Conservation (phyloP, 2,113 vertebrate genomes). For the Rafetus swinhoei region DNA sequence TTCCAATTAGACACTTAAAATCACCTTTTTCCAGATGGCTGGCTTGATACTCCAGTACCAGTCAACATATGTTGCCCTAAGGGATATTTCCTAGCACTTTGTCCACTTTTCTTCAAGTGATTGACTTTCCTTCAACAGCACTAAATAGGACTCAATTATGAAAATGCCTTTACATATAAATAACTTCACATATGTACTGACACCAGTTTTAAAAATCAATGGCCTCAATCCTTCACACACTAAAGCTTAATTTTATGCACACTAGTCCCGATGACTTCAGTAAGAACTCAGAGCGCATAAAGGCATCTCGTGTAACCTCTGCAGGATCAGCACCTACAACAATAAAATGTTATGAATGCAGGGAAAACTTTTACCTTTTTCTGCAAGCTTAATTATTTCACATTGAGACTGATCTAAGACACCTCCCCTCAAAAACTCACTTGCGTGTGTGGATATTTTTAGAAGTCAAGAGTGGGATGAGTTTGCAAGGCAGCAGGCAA, state of each 20-base stretch:
- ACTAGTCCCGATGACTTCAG: not conserved
- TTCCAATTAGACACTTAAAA: not conserved
- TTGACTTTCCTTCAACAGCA: not conserved
- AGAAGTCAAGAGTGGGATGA: not conserved
- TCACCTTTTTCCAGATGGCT: not conserved
- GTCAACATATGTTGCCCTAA: not conserved
- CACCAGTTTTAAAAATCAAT: not conserved
- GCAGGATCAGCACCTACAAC: not conserved
- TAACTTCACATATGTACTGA: not conserved
- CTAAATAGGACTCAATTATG: not conserved
- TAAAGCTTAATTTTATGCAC: not conserved
- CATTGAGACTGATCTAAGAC: not conserved
- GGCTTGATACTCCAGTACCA: not conserved
- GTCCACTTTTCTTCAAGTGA: not conserved
- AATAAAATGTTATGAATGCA: not conserved
- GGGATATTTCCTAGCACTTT: not conserved
- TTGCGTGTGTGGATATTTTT: not conserved
- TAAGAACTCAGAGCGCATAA: constrained; percentile 2
- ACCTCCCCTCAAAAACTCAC: constrained; percentile 31
- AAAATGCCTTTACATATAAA: not conserved
- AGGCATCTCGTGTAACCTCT: not conserved
- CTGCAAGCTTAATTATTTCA: not conserved
- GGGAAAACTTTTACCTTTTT: not conserved
- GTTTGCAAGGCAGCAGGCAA: not conserved
- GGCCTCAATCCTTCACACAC: not conserved